Conservation (phyloP, 2,888 invertebrate species). For the Hecatera dysodea region DNA sequence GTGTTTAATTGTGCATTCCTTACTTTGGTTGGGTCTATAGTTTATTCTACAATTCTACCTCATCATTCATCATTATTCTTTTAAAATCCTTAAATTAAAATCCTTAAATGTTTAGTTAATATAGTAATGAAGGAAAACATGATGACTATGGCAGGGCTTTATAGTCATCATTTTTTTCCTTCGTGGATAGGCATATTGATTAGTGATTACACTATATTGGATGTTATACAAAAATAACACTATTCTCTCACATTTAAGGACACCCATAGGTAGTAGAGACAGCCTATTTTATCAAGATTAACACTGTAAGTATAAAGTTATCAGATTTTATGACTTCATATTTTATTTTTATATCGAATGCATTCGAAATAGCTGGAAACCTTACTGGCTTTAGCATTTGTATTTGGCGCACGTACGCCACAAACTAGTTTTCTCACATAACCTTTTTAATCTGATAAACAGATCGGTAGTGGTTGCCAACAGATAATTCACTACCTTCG, state of each 20-base stretch:
- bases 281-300: neutral
- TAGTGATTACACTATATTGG: neutral
- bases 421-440: slow-evolving; percentile 68
- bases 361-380: slow-evolving; percentile 43
- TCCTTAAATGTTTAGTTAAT: neutral
- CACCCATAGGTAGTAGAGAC: neutral
- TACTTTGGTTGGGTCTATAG: neutral
- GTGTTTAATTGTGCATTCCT: slow-evolving; percentile 11
- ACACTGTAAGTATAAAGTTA: neutral
- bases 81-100: neutral
- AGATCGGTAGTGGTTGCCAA: slow-evolving; percentile 70
- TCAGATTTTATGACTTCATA: slow-evolving; percentile 35
- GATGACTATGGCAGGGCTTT: no score
- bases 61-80: neutral
- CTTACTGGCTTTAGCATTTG: slow-evolving; percentile 46
- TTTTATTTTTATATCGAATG: slow-evolving; percentile 55
- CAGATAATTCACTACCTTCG: slow-evolving; percentile 69
- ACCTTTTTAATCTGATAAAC: slow-evolving; percentile 73
- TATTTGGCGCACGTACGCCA: slow-evolving; percentile 71
- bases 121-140: no score
- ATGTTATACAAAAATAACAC: neutral
- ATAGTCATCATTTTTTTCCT: neutral
- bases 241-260: neutral
- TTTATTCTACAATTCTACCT: neutral
- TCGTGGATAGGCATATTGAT: neutral